Evolutionary conservation across 2,888 invertebrate genomes (phyloP).

Genomic region (Chorisops tibialis): DNA sequence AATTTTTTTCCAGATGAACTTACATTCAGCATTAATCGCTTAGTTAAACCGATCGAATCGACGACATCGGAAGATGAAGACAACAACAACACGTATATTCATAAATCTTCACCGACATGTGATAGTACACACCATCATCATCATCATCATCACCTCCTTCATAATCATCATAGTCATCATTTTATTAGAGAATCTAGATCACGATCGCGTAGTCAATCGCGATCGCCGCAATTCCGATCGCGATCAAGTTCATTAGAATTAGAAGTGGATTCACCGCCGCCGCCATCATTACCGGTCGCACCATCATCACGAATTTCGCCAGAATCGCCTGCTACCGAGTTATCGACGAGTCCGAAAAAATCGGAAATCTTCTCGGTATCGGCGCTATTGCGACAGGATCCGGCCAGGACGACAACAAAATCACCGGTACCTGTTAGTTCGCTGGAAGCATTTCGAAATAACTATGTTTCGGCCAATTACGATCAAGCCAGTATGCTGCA

Average conservation of each 20-base stretch:
- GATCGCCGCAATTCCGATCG: conserved; percentile 41
- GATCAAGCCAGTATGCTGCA: conserved; percentile 49
- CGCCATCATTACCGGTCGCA: conserved; percentile 48
- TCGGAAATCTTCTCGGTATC: conserved; percentile 83
- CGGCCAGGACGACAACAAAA: conserved; percentile 61
- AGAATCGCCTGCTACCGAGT: conserved; percentile 47
- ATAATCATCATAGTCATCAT: conserved; percentile 38
- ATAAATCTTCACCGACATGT: conserved; percentile 38
- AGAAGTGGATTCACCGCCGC: conserved; percentile 73
- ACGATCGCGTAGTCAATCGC: conserved; percentile 46
- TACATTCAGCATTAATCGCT: conserved; percentile 78
- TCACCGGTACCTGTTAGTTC: conserved; percentile 49
- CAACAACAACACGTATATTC: conserved; percentile 52
- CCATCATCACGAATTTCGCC: conserved; percentile 39
- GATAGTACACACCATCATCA: conserved; percentile 35
- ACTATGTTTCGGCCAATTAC: conserved; percentile 40
- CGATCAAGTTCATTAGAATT: conserved; percentile 67
- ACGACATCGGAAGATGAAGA: conserved; percentile 63
- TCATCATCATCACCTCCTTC: conserved; percentile 43
- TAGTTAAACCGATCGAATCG: conserved; percentile 62
- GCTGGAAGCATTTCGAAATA: conserved; percentile 55
- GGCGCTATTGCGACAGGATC: conserved; percentile 75
- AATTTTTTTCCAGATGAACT: conserved; percentile 62
- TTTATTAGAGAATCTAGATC: conserved; percentile 45
- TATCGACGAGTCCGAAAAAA: conserved; percentile 57